Conservation (phyloP, 1,140 invertebrate genomes). For the Brachionus manjavacas region DNA sequence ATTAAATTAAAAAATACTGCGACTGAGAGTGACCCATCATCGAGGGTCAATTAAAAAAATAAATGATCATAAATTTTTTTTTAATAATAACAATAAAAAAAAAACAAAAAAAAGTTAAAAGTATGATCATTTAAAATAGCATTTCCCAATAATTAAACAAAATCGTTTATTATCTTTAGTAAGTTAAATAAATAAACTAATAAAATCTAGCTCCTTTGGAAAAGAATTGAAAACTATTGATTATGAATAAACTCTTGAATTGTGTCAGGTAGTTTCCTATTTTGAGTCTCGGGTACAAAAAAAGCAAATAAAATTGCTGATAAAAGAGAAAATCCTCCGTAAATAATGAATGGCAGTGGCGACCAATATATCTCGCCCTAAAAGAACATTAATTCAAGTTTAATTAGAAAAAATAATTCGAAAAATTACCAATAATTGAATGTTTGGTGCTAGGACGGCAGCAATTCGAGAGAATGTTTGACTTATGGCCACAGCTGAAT, state of each 20-base stretch:
- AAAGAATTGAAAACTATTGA: background rate
- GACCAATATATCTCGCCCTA: conserved; percentile 42
- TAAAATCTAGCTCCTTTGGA: background rate
- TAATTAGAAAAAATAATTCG: background rate
- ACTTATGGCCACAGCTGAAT: conserved; percentile 12
- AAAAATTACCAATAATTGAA: background rate
- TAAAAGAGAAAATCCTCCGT: conserved; percentile 45
- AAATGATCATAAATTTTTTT: no score
- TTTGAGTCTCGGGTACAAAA: conserved; percentile 47
- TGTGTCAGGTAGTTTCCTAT: conserved; percentile 46
- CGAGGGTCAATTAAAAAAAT: no score
- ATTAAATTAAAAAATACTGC: no score
- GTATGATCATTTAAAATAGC: no score
- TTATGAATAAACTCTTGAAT: conserved; percentile 46
- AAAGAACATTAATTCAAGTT: background rate
- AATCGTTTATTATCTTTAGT: background rate
- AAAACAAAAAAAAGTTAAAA: no score
- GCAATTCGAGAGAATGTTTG: background rate
- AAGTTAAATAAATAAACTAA: background rate
- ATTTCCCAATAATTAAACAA: background rate
- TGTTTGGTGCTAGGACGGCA: background rate
- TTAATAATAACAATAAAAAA: no score
- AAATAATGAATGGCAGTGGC: conserved; percentile 43
- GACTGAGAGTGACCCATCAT: no score
- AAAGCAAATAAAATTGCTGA: conserved; percentile 43